A percentile compares a stretch with the other conserved stretches of the same genome.
These are phyloP conservation scores for Cataglyphis albicans DNA, from an alignment of 2,888 invertebrate genomes.

Conservation along the genomic window DNA sequence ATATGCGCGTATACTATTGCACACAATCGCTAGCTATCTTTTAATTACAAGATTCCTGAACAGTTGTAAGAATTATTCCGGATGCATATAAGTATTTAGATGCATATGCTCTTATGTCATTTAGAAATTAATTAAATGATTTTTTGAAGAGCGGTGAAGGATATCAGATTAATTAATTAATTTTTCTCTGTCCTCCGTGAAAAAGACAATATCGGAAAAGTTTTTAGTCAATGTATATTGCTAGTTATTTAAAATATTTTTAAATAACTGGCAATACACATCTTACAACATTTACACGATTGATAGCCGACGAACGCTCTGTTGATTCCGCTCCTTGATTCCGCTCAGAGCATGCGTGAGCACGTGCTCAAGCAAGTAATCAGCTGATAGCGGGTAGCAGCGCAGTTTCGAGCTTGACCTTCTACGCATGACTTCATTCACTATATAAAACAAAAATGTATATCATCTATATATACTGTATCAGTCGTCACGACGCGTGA, in stretches of 20 bases:
- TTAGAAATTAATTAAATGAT: neutral
- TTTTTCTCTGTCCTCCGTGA: neutral
- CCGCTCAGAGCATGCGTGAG: constrained; percentile 23
- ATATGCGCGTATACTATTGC: neutral
- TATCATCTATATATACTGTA: neutral
- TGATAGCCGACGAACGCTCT: neutral
- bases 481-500: neutral
- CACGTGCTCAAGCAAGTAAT: constrained; percentile 10
- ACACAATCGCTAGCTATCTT: neutral
- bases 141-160: neutral
- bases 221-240: neutral
- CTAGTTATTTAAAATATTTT: neutral
- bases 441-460: neutral
- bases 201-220: neutral
- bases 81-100: neutral
- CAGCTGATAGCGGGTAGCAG: neutral
- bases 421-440: neutral
- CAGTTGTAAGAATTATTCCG: neutral
- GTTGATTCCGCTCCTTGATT: neutral
- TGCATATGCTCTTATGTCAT: neutral
- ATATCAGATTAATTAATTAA: neutral
- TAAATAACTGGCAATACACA: neutral
- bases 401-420: neutral
- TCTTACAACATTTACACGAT: neutral
- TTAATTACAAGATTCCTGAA: neutral